Percentiles rank a stretch among this genome's conserved stretches.
Conservation (phyloP, 2,797 vertebrate species). For the Pseudochromis fuscus region DNA sequence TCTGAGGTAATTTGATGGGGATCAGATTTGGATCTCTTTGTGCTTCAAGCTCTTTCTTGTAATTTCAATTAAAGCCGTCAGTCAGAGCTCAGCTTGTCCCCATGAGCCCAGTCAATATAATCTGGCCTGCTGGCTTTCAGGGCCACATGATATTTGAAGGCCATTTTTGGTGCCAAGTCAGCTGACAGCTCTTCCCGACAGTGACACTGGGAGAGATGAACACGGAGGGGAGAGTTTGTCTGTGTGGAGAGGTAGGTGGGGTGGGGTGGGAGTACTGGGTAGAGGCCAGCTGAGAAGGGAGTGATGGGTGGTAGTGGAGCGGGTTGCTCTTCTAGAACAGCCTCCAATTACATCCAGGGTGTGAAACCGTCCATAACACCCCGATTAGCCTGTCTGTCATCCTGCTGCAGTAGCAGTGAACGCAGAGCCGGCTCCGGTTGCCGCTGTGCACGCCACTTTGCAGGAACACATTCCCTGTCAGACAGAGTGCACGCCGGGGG, state of each 20-base stretch:
- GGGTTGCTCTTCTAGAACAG: conserved; percentile 43
- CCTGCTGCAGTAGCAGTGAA: conserved; percentile 37
- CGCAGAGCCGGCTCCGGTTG: conserved; percentile 35
- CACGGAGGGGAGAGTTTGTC: conserved; percentile 27
- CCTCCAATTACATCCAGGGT: conserved; percentile 70
- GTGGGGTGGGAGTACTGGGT: neutral
- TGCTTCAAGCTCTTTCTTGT: too few relatives aligned
- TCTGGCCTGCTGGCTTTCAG: conserved; percentile 10
- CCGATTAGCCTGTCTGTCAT: conserved; percentile 76
- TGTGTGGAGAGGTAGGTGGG: neutral
- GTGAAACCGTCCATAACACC: conserved; percentile 71
- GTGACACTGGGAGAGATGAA: conserved; percentile 43
- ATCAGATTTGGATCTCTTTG: too few relatives aligned
- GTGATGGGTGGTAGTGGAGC: conserved; percentile 39
- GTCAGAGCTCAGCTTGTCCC: conserved; percentile 10
- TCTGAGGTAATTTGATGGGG: too few relatives aligned
- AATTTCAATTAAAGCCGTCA: conserved; percentile 26
- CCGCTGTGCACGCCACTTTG: conserved; percentile 45
- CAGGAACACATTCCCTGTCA: conserved; percentile 55
- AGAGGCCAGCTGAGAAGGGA: conserved; percentile 38
- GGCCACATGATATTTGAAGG: conserved; percentile 20
- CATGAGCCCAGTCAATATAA: neutral
- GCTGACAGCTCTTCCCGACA: conserved; percentile 29
- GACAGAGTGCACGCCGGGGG: conserved; percentile 48
- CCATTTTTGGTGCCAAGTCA: conserved; percentile 22